Conservation (phyloP, 2,113 vertebrate genomes). For the Lethenteron camtschaticum region DNA sequence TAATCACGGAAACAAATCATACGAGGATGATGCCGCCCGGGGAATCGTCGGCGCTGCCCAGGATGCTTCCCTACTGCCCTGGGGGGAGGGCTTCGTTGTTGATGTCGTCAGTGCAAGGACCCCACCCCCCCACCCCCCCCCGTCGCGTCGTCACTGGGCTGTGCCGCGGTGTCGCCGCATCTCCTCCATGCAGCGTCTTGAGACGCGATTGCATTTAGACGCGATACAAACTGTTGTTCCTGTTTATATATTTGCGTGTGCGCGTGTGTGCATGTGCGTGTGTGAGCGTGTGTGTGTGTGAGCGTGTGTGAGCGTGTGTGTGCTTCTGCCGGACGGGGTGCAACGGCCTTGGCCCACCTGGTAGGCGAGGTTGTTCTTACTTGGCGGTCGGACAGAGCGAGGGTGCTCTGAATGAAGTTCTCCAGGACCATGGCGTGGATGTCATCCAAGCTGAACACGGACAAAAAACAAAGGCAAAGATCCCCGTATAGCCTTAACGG, state of each 20-base stretch:
- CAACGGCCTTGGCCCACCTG: too few species aligned
- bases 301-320: not conserved
- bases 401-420: slow-evolving; percentile 73
- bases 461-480: slow-evolving; percentile 9
- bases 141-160: too few species aligned
- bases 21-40: not conserved
- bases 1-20: not conserved
- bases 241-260: not conserved
- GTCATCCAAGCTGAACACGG: slow-evolving; percentile 34
- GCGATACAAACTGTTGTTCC: not conserved
- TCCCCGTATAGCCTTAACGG: too few species aligned
- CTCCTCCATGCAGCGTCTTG: too few species aligned
- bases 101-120: not conserved
- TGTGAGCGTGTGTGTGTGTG: not conserved
- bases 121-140: not conserved
- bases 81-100: not conserved
- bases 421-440: slow-evolving; percentile 60
- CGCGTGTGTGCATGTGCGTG: not conserved
- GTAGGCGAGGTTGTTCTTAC: slow-evolving; percentile 29
- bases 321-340: not conserved
- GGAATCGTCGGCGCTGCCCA: not conserved
- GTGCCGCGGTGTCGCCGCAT: too few species aligned
- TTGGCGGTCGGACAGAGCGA: slow-evolving; percentile 64
- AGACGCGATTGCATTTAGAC: not conserved
- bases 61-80: not conserved